A percentile compares a stretch with the other conserved stretches of the same genome.
Conservation (phyloP, 2,797 vertebrate species). For the Acanthis flammea region DNA sequence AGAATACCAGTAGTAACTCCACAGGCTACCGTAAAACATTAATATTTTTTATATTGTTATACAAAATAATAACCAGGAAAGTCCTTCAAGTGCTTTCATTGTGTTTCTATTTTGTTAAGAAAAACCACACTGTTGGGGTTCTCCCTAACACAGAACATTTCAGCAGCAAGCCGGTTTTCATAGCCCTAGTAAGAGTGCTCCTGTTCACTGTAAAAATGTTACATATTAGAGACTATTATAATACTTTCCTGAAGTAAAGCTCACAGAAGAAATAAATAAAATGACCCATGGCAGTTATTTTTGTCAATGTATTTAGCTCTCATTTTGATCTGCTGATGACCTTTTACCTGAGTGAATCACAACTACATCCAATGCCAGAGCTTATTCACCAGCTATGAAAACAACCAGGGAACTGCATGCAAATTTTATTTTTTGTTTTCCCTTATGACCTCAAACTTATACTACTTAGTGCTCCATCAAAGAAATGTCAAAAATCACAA, state of each 20-base stretch:
- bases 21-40: not conserved
- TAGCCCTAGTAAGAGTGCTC: not conserved
- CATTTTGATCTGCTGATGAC: conserved; percentile 44
- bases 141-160: not conserved
- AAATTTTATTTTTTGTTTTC: conserved; percentile 33
- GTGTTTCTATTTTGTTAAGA: not conserved
- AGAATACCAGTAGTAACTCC: conserved; percentile 14
- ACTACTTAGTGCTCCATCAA: not conserved
- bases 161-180: not conserved
- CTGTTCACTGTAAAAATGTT: not conserved
- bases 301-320: conserved; percentile 40
- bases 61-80: conserved; percentile 18
- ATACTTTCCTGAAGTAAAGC: not conserved
- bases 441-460: not conserved
- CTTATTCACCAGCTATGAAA: conserved; percentile 40
- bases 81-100: not conserved
- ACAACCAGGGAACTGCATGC: not conserved
- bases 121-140: not conserved
- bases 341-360: conserved; percentile 53
- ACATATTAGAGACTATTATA: not conserved
- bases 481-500: not conserved
- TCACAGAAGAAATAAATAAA: not conserved
- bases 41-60: not conserved
- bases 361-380: not conserved
- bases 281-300: not conserved